Percentiles rank a stretch among this genome's conserved stretches.
These are phyloP conservation scores for Sorex araneus DNA, from an alignment of 2,113 vertebrate genomes.

Conservation along the genomic window DNA sequence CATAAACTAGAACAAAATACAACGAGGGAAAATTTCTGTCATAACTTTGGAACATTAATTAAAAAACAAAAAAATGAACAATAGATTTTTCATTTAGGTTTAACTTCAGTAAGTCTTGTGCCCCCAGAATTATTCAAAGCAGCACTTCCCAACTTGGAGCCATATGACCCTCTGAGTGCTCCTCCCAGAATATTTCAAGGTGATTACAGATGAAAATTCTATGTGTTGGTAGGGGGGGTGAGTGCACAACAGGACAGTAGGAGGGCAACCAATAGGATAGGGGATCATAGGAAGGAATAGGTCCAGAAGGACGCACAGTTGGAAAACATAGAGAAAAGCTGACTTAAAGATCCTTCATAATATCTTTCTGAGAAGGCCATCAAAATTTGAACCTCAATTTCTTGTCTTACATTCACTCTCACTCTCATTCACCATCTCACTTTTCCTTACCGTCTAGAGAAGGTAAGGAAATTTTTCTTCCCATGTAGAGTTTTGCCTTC, in stretches of 20 bases:
- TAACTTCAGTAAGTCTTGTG: neutral
- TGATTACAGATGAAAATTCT: too few relatives aligned
- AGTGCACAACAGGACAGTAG: too few relatives aligned
- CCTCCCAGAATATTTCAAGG: too few relatives aligned
- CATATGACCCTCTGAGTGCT: too few relatives aligned
- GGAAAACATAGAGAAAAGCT: too few relatives aligned
- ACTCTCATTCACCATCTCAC: neutral
- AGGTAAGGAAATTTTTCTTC: neutral
- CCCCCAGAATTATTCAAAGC: neutral
- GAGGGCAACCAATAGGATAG: too few relatives aligned
- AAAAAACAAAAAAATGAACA: constrained; percentile 14
- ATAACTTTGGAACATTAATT: constrained; percentile 19
- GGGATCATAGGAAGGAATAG: too few relatives aligned
- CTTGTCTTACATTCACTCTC: neutral
- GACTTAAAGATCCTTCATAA: neutral
- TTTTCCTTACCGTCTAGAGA: neutral
- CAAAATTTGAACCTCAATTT: neutral
- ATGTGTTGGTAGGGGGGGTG: too few relatives aligned
- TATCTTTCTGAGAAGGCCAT: neutral
- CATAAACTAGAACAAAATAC: neutral
- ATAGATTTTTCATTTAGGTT: neutral
- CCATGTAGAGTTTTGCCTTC: neutral
- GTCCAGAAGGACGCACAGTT: too few relatives aligned
- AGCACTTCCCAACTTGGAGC: too few relatives aligned
- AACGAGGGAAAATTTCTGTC: neutral